phyloP scores from a whole-genome alignment of 2,113 vertebrate genomes.

The Loxodonta africana region DNA sequence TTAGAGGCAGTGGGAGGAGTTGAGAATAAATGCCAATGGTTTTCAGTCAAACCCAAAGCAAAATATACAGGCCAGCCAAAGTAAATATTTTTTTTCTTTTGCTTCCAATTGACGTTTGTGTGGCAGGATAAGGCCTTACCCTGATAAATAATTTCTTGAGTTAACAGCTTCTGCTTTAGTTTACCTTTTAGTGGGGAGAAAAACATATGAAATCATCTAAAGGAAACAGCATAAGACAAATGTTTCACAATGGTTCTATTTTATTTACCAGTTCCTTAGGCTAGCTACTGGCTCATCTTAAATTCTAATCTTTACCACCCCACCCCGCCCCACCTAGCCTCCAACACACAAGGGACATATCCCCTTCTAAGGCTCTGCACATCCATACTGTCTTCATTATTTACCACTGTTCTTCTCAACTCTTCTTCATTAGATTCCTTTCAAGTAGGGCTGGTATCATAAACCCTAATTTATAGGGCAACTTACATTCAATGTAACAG shows the following conservation, averaged over 20 bases:
- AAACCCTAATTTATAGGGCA: constrained; percentile 10
- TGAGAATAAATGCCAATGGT: constrained; percentile 71
- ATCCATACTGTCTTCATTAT: background rate
- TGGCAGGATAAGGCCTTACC: constrained; percentile 62
- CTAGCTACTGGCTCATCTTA: constrained; percentile 43
- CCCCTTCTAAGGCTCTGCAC: background rate
- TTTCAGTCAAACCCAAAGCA: constrained; percentile 76
- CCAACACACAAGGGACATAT: background rate
- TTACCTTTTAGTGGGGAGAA: constrained; percentile 62
- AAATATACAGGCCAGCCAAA: constrained; percentile 74
- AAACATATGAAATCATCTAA: constrained; percentile 46
- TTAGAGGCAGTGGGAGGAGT: constrained; percentile 51
- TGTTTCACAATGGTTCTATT: constrained; percentile 62
- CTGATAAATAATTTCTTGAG: constrained; percentile 74
- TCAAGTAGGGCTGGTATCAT: background rate
- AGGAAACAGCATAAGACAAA: constrained; percentile 63
- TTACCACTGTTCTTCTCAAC: background rate
- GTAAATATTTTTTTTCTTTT: constrained; percentile 66
- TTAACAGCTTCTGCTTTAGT: constrained; percentile 63
- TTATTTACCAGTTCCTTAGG: constrained; percentile 52
- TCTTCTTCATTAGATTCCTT: constrained; percentile 23
- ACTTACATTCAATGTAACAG: background rate
- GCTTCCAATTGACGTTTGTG: constrained; percentile 74
- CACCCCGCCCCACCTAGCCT: background rate
- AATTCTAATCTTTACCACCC: constrained; percentile 46